Percentiles rank a stretch among this genome's conserved stretches.
These are phyloP conservation scores for Ormyrus labotus DNA, from an alignment of 2,888 invertebrate genomes.

Conservation along the genomic window DNA sequence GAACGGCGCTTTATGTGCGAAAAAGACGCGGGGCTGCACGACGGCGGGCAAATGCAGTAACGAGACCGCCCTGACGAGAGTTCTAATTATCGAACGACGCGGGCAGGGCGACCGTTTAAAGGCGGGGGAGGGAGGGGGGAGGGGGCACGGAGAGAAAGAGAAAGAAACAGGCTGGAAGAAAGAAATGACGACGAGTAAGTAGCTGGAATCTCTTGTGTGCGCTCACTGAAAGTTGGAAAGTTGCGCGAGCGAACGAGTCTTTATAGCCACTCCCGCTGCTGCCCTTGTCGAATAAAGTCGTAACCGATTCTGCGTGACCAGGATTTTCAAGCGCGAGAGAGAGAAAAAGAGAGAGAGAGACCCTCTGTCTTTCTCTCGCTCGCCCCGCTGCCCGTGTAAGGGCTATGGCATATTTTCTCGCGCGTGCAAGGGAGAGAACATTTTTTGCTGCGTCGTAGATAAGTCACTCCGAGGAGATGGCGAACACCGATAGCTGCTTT, in stretches of 20 bases:
- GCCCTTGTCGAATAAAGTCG: conserved; percentile 45
- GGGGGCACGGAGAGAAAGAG: background rate
- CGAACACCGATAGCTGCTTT: background rate
- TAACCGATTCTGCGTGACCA: conserved; percentile 55
- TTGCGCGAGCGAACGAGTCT: conserved; percentile 17
- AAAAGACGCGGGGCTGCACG: conserved; percentile 3
- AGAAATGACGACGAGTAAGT: conserved; percentile 25
- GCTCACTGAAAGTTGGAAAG: conserved; percentile 39
- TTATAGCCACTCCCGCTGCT: conserved; percentile 14
- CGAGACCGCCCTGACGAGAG: conserved; percentile 46
- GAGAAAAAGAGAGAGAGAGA: no score
- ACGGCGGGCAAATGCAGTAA: conserved; percentile 16
- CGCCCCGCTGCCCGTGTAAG: background rate
- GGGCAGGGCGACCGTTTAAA: no score
- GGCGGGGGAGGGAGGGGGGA: no score
- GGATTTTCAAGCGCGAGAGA: conserved; percentile 35
- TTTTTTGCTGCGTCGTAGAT: background rate
- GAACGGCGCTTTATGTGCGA: conserved; percentile 15
- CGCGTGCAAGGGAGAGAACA: background rate
- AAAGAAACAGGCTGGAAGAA: background rate
- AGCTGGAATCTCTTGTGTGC: conserved; percentile 24
- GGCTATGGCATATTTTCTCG: conserved; percentile 16
- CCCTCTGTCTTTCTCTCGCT: background rate
- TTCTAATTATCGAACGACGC: conserved; percentile 46
- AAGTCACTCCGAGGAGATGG: conserved; percentile 9